A percentile compares a stretch with the other conserved stretches of the same genome.
Conservation (phyloP, 2,888 invertebrate genomes). For the Tenthredo livida region DNA sequence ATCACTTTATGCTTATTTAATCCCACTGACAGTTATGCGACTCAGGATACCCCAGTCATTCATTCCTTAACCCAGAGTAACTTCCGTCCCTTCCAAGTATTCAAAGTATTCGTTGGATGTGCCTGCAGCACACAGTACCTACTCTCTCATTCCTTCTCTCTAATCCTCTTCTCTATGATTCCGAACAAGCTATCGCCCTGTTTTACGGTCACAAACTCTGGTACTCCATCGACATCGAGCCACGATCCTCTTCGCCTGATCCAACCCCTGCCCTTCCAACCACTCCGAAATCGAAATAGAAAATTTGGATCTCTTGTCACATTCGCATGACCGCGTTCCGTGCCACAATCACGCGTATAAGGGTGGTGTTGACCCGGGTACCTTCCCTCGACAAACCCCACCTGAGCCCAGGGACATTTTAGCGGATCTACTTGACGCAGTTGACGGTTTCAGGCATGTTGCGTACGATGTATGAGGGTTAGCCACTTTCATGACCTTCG, state of each 20-base stretch:
- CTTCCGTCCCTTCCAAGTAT: neutral
- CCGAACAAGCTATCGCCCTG: conserved; percentile 7
- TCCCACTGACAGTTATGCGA: conserved; percentile 7
- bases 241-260: neutral
- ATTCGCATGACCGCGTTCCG: conserved; percentile 24
- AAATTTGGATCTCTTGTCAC: conserved; percentile 40
- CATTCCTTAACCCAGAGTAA: neutral
- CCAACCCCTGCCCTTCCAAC: neutral
- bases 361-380: conserved; percentile 29
- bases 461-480: conserved; percentile 39
- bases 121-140: neutral
- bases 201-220: neutral
- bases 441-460: conserved; percentile 40
- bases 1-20: neutral
- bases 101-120: neutral
- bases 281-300: conserved; percentile 28
- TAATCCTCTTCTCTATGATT: neutral
- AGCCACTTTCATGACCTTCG: conserved; percentile 30
- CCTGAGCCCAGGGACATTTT: conserved; percentile 44
- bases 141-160: neutral
- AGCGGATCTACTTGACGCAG: conserved; percentile 40
- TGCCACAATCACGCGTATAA: neutral
- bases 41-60: neutral
- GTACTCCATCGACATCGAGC: conserved; percentile 15
- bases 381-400: conserved; percentile 23